Conservation (phyloP, 2,888 invertebrate genomes). For the Oligia latruncula region DNA sequence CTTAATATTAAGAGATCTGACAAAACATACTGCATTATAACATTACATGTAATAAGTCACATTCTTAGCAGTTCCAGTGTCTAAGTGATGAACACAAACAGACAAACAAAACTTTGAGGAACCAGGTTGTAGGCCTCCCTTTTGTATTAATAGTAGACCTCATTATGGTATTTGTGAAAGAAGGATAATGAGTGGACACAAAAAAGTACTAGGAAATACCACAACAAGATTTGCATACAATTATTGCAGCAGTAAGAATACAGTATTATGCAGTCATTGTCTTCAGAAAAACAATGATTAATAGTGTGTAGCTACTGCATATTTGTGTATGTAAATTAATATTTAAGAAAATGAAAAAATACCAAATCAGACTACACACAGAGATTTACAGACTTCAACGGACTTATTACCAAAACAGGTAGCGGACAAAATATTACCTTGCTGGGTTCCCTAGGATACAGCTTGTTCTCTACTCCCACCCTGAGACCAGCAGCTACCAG, state of each 20-base stretch:
- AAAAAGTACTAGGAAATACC: background rate
- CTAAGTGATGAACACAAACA: constrained; percentile 62
- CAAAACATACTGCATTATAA: constrained; percentile 55
- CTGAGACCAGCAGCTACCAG: constrained; percentile 95
- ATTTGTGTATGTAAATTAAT: too few relatives aligned
- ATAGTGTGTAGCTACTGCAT: too few relatives aligned
- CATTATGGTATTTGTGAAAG: background rate
- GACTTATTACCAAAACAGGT: background rate
- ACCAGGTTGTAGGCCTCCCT: constrained; percentile 11
- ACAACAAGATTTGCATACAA: background rate
- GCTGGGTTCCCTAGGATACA: constrained; percentile 97
- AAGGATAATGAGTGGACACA: background rate
- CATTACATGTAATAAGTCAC: constrained; percentile 48
- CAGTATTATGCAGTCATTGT: background rate
- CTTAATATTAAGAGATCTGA: constrained; percentile 27
- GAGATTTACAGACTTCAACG: too few relatives aligned
- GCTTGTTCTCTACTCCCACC: constrained; percentile 97
- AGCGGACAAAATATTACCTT: constrained; percentile 86
- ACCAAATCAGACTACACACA: too few relatives aligned
- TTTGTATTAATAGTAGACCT: too few relatives aligned
- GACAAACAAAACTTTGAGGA: constrained; percentile 52
- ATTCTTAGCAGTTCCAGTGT: constrained; percentile 32
- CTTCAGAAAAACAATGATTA: too few relatives aligned
- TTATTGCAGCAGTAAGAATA: background rate
- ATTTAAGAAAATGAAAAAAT: too few relatives aligned